phyloP scores from a whole-genome alignment of 2,797 vertebrate species.

The Aplochiton taeniatus region DNA sequence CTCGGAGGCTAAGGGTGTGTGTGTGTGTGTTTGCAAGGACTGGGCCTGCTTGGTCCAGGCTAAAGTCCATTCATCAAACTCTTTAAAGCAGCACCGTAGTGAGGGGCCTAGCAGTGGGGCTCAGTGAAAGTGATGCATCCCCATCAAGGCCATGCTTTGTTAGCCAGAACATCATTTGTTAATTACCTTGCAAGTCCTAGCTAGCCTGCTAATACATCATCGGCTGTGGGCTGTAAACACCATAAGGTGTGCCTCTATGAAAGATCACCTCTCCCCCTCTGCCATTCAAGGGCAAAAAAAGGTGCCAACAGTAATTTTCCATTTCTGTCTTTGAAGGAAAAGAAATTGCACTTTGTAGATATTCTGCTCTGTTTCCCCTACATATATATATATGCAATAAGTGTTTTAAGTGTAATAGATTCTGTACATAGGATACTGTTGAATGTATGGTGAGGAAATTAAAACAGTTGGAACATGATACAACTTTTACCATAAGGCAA shows the following conservation, averaged over 20 bases:
- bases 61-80: constrained; percentile 70
- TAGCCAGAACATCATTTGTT: constrained; percentile 74
- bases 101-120: constrained; percentile 54
- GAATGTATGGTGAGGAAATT: too few relatives aligned
- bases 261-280: constrained; percentile 47
- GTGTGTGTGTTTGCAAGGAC: constrained; percentile 13
- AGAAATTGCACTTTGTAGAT: too few relatives aligned
- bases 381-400: too few relatives aligned
- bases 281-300: constrained; percentile 57
- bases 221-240: constrained; percentile 65
- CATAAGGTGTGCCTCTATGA: constrained; percentile 58
- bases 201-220: constrained; percentile 65
- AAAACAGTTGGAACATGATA: too few relatives aligned
- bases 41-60: constrained; percentile 60
- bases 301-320: background rate
- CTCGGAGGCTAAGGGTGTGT: background rate
- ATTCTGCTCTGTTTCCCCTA: too few relatives aligned
- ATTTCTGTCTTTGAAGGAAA: background rate
- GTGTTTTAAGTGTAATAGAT: too few relatives aligned
- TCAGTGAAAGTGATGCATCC: constrained; percentile 61
- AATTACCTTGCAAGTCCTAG: constrained; percentile 70
- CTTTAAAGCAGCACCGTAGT: constrained; percentile 61
- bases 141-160: constrained; percentile 64
- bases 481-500: too few relatives aligned
- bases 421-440: too few relatives aligned